phyloP scores from a whole-genome alignment of 2,888 invertebrate species.

The Masnerella sp. region DNA sequence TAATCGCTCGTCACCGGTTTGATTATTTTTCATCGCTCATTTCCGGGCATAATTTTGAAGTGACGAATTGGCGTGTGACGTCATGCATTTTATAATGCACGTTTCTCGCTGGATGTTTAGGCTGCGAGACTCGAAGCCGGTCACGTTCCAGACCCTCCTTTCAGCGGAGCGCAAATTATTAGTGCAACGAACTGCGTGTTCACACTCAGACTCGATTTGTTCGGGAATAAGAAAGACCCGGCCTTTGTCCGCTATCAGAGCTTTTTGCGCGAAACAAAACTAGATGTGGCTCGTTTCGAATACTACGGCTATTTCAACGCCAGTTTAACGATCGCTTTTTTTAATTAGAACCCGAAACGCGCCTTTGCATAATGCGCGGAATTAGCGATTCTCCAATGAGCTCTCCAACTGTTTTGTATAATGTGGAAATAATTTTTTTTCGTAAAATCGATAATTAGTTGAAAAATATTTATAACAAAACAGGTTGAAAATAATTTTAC shows the following conservation, averaged over 20 bases:
- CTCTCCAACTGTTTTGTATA: no score
- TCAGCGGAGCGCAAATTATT: constrained; percentile 67
- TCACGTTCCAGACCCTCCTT: constrained; percentile 68
- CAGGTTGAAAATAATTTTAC: no score
- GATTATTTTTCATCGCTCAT: not conserved
- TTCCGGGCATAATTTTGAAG: constrained; percentile 13
- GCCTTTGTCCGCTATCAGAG: constrained; percentile 26
- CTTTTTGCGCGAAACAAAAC: constrained; percentile 21
- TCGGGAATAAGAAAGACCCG: constrained; percentile 32
- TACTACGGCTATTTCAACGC: constrained; percentile 10
- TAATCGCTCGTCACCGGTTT: no score
- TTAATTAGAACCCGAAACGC: no score
- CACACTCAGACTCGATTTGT: constrained; percentile 43
- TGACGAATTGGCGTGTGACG: constrained; percentile 35
- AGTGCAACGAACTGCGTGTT: constrained; percentile 62
- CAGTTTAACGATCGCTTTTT: constrained; percentile 9
- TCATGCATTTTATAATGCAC: constrained; percentile 41
- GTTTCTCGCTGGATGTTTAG: constrained; percentile 67
- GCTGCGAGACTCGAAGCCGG: constrained; percentile 65
- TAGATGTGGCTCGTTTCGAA: constrained; percentile 14
- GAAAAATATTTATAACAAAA: no score
- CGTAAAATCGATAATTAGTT: no score
- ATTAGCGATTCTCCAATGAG: no score
- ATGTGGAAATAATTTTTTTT: no score
- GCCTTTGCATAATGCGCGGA: no score